phyloP scores from a whole-genome alignment of 2,888 invertebrate species.

The Parnassius smintheus region DNA sequence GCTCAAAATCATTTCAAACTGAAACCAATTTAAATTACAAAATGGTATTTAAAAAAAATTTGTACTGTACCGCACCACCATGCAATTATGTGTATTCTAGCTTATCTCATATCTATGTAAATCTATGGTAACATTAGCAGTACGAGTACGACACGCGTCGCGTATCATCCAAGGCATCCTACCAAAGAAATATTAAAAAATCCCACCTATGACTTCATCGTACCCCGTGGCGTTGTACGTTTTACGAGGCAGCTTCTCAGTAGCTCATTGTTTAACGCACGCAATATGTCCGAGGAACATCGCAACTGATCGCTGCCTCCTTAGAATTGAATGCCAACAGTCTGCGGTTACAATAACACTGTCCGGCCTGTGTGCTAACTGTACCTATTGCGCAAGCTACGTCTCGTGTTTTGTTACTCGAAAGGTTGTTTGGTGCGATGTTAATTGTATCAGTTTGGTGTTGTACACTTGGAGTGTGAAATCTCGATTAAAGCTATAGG shows the following conservation, averaged over 20 bases:
- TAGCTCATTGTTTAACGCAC: slow-evolving; percentile 4
- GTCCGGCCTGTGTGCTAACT: slow-evolving; percentile 37
- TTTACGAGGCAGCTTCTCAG: slow-evolving; percentile 21
- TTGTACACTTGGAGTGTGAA: background rate
- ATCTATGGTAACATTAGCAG: background rate
- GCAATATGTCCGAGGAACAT: slow-evolving; percentile 12
- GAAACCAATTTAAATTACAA: too few species aligned
- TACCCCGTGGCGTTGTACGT: slow-evolving; percentile 10
- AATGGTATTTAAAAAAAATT: too few species aligned
- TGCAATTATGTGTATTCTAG: too few species aligned
- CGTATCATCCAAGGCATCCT: background rate
- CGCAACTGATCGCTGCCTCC: slow-evolving; percentile 35
- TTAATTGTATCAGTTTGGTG: background rate
- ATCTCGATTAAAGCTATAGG: too few species aligned
- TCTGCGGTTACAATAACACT: slow-evolving; percentile 54
- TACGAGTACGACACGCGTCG: background rate
- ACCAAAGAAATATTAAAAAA: too few species aligned
- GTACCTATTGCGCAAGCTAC: background rate
- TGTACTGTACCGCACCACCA: too few species aligned
- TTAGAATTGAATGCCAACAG: slow-evolving; percentile 42
- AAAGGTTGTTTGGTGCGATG: too few species aligned
- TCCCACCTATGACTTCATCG: background rate
- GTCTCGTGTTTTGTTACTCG: background rate
- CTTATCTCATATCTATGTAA: background rate
- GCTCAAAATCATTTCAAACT: too few species aligned